Evolutionary conservation across 1,140 invertebrate species (phyloP), one percentile per base, ranked within the genome.

Genomic region (Drosophila pectinifera): DNA sequence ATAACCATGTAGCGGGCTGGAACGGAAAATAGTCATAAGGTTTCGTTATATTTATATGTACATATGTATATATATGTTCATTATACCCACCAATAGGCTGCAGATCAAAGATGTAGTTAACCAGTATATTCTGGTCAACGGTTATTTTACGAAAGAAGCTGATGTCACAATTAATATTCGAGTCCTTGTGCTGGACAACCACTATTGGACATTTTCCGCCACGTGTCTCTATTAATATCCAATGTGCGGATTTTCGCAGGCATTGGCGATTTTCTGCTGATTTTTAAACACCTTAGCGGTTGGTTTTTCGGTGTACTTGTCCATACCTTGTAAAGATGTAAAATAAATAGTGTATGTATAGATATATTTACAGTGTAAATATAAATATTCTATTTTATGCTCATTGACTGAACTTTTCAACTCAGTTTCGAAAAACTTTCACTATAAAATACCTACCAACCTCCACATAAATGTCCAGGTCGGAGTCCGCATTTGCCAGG

Each of bases 1-100:
- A 75, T 57, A 1, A 70, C 63, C 78, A 80, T 80, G 42, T 79
- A 80, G n/a, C 78, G 77, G 22, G 70, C 78, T 78, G 31, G 1
- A 13, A 3, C 22, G 31, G 6, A 5, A 6, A 41, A 31, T 20
- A 8, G 16, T 13, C 0, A n/a, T 7, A 34, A 39, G 7, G 8
- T 18, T 18, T 24, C 28, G 10, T 45, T 13, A 5, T 16, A 1
- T 51, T 51, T 22, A 2, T 1, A 5, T 3, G 11, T 28, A 14
- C 7, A 34, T 5, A n/a, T 11, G 8, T 8, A 31, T 31, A 8
- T 28, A 8, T 28, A 31, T 11, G 5, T 13, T 11, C n/a, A n/a
- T 38, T 16, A 14, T n/a, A n/a, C 41, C 18, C 38, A 69, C 74
- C 74, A 6, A 80, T 55, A 0, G 78, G 78, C 39, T 80, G 70